Evolutionary conservation across 2,888 invertebrate genomes (phyloP), one percentile per base, ranked within the genome.

Genomic region (Eupithecia dodoneata): DNA sequence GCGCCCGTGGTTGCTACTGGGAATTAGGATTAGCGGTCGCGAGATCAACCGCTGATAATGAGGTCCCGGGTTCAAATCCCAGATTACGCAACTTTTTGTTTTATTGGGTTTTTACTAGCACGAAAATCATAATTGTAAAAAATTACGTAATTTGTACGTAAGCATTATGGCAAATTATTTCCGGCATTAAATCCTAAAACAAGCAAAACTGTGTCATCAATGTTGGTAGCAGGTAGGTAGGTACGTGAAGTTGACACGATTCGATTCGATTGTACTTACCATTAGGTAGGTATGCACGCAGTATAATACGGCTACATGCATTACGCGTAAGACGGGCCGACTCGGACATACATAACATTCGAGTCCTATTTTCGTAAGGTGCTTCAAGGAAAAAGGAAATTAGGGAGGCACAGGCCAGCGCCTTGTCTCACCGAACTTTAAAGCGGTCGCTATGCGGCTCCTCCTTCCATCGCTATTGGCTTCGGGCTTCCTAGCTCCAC

Each of bases 401-500:
- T 88, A 85, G 86, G 89, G 88, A 88, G 88, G 89, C 85, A 72
- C 74, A 75, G 45, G 74, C 77, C 87, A 87, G 86, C 84, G 85
- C 85, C 87, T 85, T 87, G 87, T 90, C 90, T 90, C 88, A 87
- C 89, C 89, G 87, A 93, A 93, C 88, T 94, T 93, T 86, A 84
- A 88, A 87, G 87, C 88, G 87, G 86, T 86, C 89, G 85, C 85
- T 84, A 84, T 81, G 83, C 89, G 92, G 84, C 94, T 90, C 94
- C 94, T 92, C 94, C 94, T 94, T 89, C 89, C 84, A 86, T 82
- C 89, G 92, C 93, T 82, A 94, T 94, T 94, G 94, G 94, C 87
- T 88, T 91, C 86, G 87, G 85, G 87, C 91, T 89, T 85, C 82
- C 79, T 80, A 85, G 87, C 85, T 87, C 91, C 87, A 83, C 94